Evolutionary conservation across 2,797 vertebrate species (phyloP), one percentile per base, ranked within the genome.

Genomic region (Acrossocheilus wenchowensis): DNA sequence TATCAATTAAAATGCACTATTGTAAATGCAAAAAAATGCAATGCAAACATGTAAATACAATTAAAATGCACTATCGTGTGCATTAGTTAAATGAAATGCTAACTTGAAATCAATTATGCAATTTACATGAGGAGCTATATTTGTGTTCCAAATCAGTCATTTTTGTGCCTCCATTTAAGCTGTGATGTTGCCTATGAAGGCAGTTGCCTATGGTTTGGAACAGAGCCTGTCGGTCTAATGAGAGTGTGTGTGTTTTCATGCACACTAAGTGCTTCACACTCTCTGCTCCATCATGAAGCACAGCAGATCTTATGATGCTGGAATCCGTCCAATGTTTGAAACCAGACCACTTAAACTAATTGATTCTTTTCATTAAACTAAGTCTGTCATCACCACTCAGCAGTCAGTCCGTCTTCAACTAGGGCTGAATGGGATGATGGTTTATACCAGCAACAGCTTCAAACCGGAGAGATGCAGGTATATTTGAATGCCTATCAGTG

Each of bases 291-390:
- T 75, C 69, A 69, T 5, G 68, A 69, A 15, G 50, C 41, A 50
- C 75, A 6, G 41, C 43, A 85, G 74, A 60, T 26, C 66, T 78
- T 45, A 39, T 6, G 50, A 39, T 71, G 14, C 34, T 73, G 84
- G 60, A 86, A 41, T 34, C 21, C 6, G 23, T 82, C 86, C 86
- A 87, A 34, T 66, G 50, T 8, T 17, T 73, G 43, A 88, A 69
- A 80, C 34, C 43, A 74, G 48, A 69, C 12, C 45, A 48, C 60
- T 66, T 66, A 12, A 87, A 71, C 30, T 43, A 85, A 87, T 64
- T 83, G 79, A 80, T 69, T 21, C 17, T 79, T 78, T 85, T 71
- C 39, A 68, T 87, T 79, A 82, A 43, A 72, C 34, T 19, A 50
- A 68, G 57, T 71, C 41, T 30, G 81, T 83, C 64, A 60, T 62